These are phyloP conservation scores for Anastatus disparis DNA, from an alignment of 1,140 invertebrate genomes.

Conservation along the genomic window DNA sequence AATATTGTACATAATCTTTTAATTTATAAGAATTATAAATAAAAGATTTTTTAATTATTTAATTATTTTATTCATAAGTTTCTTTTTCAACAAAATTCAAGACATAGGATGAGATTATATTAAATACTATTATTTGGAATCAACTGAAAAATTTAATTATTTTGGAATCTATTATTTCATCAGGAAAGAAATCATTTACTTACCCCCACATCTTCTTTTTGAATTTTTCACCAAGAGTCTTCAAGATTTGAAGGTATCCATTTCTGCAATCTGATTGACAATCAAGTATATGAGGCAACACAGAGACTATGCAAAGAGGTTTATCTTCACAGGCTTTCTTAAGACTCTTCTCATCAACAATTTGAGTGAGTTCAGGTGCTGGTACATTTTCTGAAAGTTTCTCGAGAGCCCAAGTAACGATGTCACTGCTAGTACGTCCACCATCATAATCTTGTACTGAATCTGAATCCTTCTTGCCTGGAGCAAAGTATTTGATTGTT, in stretches of 20 bases:
- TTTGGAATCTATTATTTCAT: no score
- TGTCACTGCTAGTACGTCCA: slow-evolving; percentile 90
- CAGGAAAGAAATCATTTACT: slow-evolving; percentile 54
- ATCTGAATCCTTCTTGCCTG: slow-evolving; percentile 80
- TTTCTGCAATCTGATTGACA: slow-evolving; percentile 96
- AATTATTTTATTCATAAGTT: not conserved
- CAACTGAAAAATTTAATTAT: no score
- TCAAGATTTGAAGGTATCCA: slow-evolving; percentile 83
- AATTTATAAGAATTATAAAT: slow-evolving; percentile 5
- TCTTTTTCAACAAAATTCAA: no score
- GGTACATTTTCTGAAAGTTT: slow-evolving; percentile 88
- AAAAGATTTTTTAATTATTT: not conserved
- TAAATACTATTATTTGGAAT: no score
- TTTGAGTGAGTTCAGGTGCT: slow-evolving; percentile 85
- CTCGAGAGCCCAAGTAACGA: slow-evolving; percentile 90
- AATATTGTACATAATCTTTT: slow-evolving; percentile 11
- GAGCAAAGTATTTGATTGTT: slow-evolving; percentile 95
- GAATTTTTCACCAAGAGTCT: slow-evolving; percentile 87
- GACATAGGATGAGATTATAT: no score
- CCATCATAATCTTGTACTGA: slow-evolving; percentile 86
- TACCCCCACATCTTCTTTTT: slow-evolving; percentile 97
- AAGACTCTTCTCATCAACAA: slow-evolving; percentile 73
- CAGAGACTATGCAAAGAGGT: slow-evolving; percentile 91
- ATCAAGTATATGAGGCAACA: slow-evolving; percentile 97
- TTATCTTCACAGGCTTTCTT: slow-evolving; percentile 84